A percentile compares a stretch with the other conserved stretches of the same genome.
Conservation (phyloP, 1,140 invertebrate species). For the Palaemon carinicauda region DNA sequence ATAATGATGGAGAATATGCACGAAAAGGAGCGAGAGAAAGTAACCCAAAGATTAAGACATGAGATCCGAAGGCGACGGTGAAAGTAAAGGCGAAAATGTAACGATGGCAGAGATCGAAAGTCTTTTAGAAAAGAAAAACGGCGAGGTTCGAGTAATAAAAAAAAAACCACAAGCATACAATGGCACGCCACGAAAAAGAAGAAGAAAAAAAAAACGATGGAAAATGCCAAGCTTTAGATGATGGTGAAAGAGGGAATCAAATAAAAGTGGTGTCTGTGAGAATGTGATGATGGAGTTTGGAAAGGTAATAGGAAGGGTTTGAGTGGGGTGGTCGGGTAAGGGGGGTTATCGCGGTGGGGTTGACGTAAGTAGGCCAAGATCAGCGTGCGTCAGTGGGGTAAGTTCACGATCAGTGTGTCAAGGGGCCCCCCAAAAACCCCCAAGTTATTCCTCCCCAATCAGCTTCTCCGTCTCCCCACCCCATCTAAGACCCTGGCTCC, state of each 20-base stretch:
- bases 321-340: neutral
- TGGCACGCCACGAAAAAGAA: no score
- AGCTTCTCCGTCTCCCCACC: neutral
- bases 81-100: neutral
- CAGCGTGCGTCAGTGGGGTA: neutral
- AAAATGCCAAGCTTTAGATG: no score
- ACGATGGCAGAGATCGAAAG: no score
- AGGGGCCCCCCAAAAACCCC: neutral
- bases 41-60: neutral
- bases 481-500: neutral
- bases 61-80: neutral
- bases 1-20: neutral
- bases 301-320: no score
- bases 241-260: no score
- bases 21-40: neutral
- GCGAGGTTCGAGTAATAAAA: no score
- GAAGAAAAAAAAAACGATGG: no score
- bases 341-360: neutral
- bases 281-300: no score
- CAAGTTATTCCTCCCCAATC: no score
- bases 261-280: no score
- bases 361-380: slow-evolving; percentile 27
- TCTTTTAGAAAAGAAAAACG: no score
- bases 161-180: no score
- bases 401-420: slow-evolving; percentile 47